Base-by-base conservation (phyloP, 2,797 vertebrate species). In the Leptoclinus maculatus region DNA sequence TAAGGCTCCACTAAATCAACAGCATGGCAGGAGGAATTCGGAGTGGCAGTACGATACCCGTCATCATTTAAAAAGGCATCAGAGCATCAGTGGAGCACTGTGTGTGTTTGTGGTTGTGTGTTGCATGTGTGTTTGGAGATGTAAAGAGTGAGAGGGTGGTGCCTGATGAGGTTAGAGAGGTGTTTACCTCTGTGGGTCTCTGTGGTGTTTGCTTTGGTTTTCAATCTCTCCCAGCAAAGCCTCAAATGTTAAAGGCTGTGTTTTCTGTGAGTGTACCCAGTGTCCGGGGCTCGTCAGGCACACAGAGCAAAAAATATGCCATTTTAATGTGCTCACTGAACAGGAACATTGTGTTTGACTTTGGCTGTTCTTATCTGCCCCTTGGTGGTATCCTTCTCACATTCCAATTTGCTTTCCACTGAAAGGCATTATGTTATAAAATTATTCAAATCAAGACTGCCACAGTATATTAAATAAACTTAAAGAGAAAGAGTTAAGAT, bases 311-410 rank as follows among this genome's bases (percentile, higher is more conserved):
- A 32, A 91, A 92, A 93, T 92, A 88, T 93, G 90, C 89, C 89
- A 79, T 71, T 92, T 93, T 92, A 95, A 95, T 93, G 87, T 88
- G 93, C 87, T 92, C 93, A 94, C 81, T 93, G 92, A 95, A 88
- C 92, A 90, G 91, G 93, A 95, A 95, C 92, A 93, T 92, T 93
- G 87, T 89, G 91, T 94, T 94, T 92, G 91, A 94, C 91, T 94
- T 91, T 32, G 84, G 89, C 90, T 93, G 91, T 91, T 95, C 93
- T 94, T 93, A 89, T 94, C 93, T 90, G 83, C 85, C 90, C 87
- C 88, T 91, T 87, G 92, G 92, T 93, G 79, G 84, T 88, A 83
- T 87, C 87, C 83, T 71, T 88, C 91, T 80, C 87, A 83, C 57
- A 85, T 87, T 89, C 84, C 91, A 90, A 94, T 94, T 92, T 93